These are phyloP conservation scores for Pyrocephalus nanus DNA, from an alignment of 2,797 vertebrate genomes.

Conservation along the genomic window DNA sequence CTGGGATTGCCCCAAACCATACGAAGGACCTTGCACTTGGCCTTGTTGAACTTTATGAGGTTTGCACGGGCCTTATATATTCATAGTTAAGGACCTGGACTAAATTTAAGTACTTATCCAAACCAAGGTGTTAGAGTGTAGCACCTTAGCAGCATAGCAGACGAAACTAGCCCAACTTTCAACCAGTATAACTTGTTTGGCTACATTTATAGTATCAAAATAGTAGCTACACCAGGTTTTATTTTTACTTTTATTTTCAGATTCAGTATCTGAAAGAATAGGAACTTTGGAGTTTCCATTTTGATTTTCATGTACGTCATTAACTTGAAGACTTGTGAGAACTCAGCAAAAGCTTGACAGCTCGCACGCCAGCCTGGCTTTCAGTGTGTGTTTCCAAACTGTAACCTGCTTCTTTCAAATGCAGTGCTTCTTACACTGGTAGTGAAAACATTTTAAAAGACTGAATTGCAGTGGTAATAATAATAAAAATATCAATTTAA, in stretches of 20 bases:
- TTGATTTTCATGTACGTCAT: background rate
- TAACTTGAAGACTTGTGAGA: background rate
- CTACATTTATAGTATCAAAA: background rate
- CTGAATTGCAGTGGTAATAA: background rate
- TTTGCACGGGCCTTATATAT: background rate
- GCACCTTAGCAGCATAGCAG: background rate
- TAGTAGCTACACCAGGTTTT: background rate
- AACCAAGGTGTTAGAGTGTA: background rate
- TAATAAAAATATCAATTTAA: background rate
- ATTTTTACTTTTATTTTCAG: conserved; percentile 27
- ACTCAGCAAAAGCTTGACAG: background rate
- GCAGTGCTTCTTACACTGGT: background rate
- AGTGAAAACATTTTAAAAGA: background rate
- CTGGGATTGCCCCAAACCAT: rapidly evolving
- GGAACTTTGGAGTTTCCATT: background rate
- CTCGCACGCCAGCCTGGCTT: background rate
- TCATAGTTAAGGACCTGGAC: background rate
- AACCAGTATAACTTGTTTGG: background rate
- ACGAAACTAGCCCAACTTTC: background rate
- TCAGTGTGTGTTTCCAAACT: background rate
- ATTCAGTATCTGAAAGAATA: background rate
- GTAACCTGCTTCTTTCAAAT: background rate
- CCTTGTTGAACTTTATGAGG: background rate
- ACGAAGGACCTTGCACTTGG: background rate
- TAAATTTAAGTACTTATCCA: background rate